These are phyloP conservation scores for Punctoribates punctum DNA, from an alignment of 2,888 invertebrate species.

Conservation along the genomic window DNA sequence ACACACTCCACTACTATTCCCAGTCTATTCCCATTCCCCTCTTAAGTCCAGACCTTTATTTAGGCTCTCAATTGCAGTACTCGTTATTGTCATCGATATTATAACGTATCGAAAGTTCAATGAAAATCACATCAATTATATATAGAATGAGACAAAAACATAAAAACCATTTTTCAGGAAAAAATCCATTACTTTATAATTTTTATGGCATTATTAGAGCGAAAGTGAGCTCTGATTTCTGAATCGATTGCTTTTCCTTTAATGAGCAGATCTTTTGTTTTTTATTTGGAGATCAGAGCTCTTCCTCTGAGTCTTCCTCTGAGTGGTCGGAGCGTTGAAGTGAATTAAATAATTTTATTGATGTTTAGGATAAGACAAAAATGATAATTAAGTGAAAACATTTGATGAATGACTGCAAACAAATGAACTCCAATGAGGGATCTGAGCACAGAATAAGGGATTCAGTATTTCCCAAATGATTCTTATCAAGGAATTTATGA, in stretches of 20 bases:
- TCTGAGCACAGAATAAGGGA: no score
- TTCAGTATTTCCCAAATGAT: no score
- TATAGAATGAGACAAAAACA: background rate
- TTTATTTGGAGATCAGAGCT: no score
- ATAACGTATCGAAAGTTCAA: background rate
- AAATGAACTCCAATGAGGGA: no score
- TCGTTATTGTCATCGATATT: constrained; percentile 16
- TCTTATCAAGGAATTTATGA: no score
- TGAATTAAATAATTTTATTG: no score
- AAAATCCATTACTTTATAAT: background rate
- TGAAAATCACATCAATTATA: constrained; percentile 19
- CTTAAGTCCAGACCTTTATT: background rate
- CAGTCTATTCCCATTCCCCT: background rate
- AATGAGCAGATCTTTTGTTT: no score
- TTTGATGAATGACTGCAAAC: no score
- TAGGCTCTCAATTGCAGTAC: background rate
- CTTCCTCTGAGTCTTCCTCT: no score
- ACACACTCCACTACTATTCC: background rate
- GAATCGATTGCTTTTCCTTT: background rate
- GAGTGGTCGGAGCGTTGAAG: no score
- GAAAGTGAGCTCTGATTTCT: background rate
- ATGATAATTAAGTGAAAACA: no score
- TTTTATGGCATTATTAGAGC: background rate
- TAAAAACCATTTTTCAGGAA: background rate
- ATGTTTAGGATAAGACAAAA: no score